A percentile compares a stretch with the other conserved stretches of the same genome.
These are phyloP conservation scores for Cynaeus angustus DNA, from an alignment of 2,888 invertebrate species.

Conservation along the genomic window DNA sequence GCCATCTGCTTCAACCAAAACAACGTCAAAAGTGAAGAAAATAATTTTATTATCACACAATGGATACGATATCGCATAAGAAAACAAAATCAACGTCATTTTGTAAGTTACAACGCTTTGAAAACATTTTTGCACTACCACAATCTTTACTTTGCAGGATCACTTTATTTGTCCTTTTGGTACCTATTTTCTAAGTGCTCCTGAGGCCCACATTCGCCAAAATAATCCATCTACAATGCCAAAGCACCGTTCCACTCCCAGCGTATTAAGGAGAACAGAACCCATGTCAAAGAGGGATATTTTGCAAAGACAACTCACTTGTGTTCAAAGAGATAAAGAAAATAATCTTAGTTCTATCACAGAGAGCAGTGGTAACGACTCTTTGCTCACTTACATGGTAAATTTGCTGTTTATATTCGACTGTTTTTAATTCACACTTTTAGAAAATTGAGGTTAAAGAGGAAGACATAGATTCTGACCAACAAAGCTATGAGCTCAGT, in stretches of 20 bases:
- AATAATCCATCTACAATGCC: constrained; percentile 17
- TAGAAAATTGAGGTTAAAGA: constrained; percentile 42
- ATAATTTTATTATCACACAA: constrained; percentile 13
- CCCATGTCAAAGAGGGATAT: constrained; percentile 15
- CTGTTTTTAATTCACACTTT: not conserved
- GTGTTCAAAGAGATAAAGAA: constrained; percentile 32
- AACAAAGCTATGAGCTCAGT: constrained; percentile 9
- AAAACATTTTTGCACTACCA: too few relatives aligned
- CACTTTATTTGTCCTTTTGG: not conserved
- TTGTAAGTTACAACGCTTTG: constrained; percentile 2
- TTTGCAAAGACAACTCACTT: constrained; percentile 17
- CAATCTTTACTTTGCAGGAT: too few relatives aligned
- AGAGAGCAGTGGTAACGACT: constrained; percentile 23
- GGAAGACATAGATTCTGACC: constrained; percentile 15
- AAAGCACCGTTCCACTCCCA: constrained; percentile 15
- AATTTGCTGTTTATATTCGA: too few relatives aligned
- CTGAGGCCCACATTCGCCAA: not conserved
- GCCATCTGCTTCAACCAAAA: constrained; percentile 35
- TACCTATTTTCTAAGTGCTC: not conserved
- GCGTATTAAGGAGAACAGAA: constrained; percentile 1
- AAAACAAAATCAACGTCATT: constrained; percentile 15
- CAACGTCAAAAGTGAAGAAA: constrained; percentile 28
- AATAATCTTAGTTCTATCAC: constrained; percentile 22
- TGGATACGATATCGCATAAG: constrained; percentile 7
- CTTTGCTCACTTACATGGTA: constrained; percentile 24